These are phyloP conservation scores for Spilosoma lubricipeda DNA, from an alignment of 2,888 invertebrate species.

Conservation along the genomic window DNA sequence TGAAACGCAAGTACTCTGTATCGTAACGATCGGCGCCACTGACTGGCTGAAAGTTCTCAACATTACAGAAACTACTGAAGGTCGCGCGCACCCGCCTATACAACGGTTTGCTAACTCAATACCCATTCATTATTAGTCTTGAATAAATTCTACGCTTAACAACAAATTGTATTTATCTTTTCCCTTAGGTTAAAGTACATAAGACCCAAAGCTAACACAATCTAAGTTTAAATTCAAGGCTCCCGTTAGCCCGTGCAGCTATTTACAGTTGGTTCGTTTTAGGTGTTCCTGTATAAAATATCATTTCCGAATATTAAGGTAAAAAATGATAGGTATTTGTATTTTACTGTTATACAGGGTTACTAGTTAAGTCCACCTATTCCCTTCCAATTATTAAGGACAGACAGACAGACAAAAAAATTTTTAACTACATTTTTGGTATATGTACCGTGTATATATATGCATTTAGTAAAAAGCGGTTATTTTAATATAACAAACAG, in stretches of 20 bases:
- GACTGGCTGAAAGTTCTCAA: conserved; percentile 71
- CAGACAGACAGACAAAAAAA: too few species aligned
- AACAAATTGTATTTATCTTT: conserved; percentile 27
- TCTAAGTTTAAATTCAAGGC: conserved; percentile 22
- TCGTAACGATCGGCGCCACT: conserved; percentile 70
- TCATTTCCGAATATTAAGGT: neutral
- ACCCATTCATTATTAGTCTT: conserved; percentile 42
- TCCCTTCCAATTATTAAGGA: too few species aligned
- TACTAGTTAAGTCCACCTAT: too few species aligned
- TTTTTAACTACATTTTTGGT: too few species aligned
- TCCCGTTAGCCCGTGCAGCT: conserved; percentile 17
- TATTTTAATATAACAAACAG: too few species aligned
- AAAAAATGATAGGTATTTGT: neutral
- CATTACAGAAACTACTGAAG: conserved; percentile 74
- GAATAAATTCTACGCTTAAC: conserved; percentile 37
- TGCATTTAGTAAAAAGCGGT: too few species aligned
- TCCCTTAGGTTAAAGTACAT: conserved; percentile 36
- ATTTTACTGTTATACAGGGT: too few species aligned
- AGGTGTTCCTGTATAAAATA: neutral
- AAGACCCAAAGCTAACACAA: conserved; percentile 26
- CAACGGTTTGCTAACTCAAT: conserved; percentile 37
- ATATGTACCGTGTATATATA: too few species aligned
- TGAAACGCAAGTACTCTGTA: conserved; percentile 76
- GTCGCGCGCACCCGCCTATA: conserved; percentile 52
- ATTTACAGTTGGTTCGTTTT: conserved; percentile 23